Evolutionary conservation across 1,140 invertebrate genomes (phyloP), one percentile per base, ranked within the genome.

Genomic region (Drosophila mojavensis): DNA sequence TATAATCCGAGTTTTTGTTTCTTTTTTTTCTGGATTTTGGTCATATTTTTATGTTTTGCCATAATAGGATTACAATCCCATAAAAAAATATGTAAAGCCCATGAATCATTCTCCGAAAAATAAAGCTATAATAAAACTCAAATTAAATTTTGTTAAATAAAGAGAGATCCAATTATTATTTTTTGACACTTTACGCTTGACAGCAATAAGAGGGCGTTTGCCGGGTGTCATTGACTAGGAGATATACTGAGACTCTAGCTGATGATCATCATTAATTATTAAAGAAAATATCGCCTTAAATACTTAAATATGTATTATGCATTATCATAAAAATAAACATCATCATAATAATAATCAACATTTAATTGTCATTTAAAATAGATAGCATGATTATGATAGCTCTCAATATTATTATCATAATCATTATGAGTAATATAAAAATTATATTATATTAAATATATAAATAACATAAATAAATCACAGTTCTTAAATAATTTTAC

Each of bases 1-100:
- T 86, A 79, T 82, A 86, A 85, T 61, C 69, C 74, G 39, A 28
- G 20, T 60, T 53, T 39, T 39, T 39, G 36, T 39, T 56, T 30
- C 26, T 56, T 53, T 39, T 39, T 39, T 3, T 4, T 56, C 20
- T 30, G 24, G 39, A 41, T 59, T 65, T 73, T 56, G 59, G 59
- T 2, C 30, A 54, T 26, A 60, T 60, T 17, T 60, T 50, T 61
- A 63, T 69, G 53, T 76, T 48, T 48, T 54, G 47, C 70, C 63
- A 48, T 85, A 81, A 81, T 66, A 69, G 61, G 60, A 86, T 63
- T 50, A 56, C 10, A 54, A 48, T 60, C 17, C 30, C 67, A 64
- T 63, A 50, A 26, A 41, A 17, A 1, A 36, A 45, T 10, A 65
- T 24, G 41, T 30, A 55, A 62, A 65, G 43, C 43, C n/a, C n/a